Evolutionary conservation across 2,113 vertebrate species (phyloP).

Genomic region (Syngnathus scovelli): DNA sequence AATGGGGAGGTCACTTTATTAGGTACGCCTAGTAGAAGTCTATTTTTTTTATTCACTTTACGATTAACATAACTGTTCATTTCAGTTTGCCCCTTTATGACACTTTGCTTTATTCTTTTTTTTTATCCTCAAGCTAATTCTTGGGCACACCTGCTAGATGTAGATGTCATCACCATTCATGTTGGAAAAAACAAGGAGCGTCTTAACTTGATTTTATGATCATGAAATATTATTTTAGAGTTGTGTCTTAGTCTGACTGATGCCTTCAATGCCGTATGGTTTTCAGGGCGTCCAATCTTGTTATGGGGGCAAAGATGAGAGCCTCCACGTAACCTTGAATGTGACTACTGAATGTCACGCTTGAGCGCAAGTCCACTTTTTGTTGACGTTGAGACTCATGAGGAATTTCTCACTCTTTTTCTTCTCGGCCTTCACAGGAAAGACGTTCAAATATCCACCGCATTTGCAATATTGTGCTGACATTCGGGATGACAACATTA

Average conservation of each 20-base stretch:
- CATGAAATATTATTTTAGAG: too few species aligned
- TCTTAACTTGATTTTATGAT: too few species aligned
- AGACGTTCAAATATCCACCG: neutral
- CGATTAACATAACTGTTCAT: too few species aligned
- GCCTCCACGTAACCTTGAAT: conserved; percentile 16
- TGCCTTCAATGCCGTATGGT: neutral
- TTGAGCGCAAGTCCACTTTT: conserved; percentile 23
- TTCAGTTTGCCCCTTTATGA: too few species aligned
- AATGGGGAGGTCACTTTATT: neutral
- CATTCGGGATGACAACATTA: neutral
- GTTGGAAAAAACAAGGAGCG: too few species aligned
- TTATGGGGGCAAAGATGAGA: neutral
- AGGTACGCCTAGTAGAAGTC: neutral
- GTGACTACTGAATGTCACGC: conserved; percentile 43
- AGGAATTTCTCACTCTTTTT: conserved; percentile 51
- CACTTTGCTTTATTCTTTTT: too few species aligned
- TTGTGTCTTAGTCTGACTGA: too few species aligned
- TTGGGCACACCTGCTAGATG: too few species aligned
- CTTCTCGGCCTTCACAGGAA: conserved; percentile 3
- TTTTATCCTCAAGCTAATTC: too few species aligned
- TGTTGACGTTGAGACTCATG: conserved; percentile 64
- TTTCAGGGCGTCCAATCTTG: neutral
- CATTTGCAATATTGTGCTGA: neutral
- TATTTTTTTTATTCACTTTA: too few species aligned
- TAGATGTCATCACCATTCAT: too few species aligned